Evolutionary conservation across 2,113 vertebrate genomes (phyloP).

Genomic region (Gobio gobio): DNA sequence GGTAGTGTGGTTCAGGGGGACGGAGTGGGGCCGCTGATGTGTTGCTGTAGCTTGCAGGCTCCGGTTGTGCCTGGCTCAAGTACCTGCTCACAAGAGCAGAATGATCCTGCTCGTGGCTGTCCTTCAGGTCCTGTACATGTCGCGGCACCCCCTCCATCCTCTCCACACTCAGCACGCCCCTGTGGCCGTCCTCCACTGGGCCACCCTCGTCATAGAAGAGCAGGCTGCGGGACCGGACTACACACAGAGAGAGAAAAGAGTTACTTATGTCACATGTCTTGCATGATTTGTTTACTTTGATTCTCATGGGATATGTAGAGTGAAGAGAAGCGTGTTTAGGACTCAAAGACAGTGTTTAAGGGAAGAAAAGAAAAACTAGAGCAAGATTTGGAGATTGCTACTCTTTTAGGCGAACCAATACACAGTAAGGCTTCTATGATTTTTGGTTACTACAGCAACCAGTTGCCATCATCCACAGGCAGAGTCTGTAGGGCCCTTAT

Average conservation of each 20-base stretch:
- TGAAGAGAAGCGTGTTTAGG: neutral
- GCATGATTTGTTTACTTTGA: neutral
- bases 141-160: constrained; percentile 74
- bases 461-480: constrained; percentile 33
- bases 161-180: constrained; percentile 80
- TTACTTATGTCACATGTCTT: neutral
- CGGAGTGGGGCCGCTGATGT: constrained; percentile 63
- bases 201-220: constrained; percentile 92
- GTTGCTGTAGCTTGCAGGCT: constrained; percentile 68
- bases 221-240: constrained; percentile 95
- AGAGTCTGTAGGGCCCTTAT: constrained; percentile 35
- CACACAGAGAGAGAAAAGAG: constrained; percentile 20
- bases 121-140: constrained; percentile 67
- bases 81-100: constrained; percentile 78
- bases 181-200: constrained; percentile 83
- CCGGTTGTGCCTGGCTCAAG: constrained; percentile 75
- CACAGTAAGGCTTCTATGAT: constrained; percentile 1
- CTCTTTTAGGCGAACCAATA: constrained; percentile 26
- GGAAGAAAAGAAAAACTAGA: neutral
- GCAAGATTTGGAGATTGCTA: neutral
- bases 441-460: constrained; percentile 59
- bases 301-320: neutral
- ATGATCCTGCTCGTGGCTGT: constrained; percentile 61
- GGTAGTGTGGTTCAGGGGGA: constrained; percentile 64
- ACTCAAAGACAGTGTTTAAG: neutral